These are phyloP conservation scores for Drosophila ironensis DNA, from an alignment of 1,140 invertebrate genomes.

Conservation along the genomic window DNA sequence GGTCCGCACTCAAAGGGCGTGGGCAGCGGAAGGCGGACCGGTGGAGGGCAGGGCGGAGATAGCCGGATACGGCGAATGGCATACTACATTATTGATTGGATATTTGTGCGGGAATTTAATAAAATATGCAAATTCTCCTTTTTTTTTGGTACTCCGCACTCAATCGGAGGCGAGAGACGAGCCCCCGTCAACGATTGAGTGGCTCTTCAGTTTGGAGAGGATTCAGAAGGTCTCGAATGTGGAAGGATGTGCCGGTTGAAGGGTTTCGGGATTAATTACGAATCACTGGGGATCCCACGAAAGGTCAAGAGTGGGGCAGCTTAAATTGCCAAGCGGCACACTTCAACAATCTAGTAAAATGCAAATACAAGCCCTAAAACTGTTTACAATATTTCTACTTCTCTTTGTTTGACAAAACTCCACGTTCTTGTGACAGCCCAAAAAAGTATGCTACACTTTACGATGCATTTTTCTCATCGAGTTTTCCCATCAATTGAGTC, in stretches of 20 bases:
- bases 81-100: constrained; percentile 79
- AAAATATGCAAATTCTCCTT: constrained; percentile 74
- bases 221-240: constrained; percentile 18
- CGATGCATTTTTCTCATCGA: no score
- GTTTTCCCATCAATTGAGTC: no score
- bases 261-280: constrained; percentile 38
- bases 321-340: no score
- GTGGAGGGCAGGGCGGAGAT: not conserved
- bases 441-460: no score
- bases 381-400: no score
- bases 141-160: constrained; percentile 50
- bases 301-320: constrained; percentile 22
- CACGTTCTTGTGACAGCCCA: no score
- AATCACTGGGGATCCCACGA: not conserved
- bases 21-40: not conserved
- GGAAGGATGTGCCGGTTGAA: constrained; percentile 6
- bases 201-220: constrained; percentile 23
- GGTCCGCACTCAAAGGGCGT: constrained; percentile 21
- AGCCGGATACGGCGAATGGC: constrained; percentile 47
- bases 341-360: no score
- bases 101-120: constrained; percentile 78
- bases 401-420: no score
- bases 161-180: constrained; percentile 43
- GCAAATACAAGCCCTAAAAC: not conserved
- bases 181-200: constrained; percentile 37